Conservation (phyloP, 2,888 invertebrate genomes). For the Schrankia costaestrigalis region DNA sequence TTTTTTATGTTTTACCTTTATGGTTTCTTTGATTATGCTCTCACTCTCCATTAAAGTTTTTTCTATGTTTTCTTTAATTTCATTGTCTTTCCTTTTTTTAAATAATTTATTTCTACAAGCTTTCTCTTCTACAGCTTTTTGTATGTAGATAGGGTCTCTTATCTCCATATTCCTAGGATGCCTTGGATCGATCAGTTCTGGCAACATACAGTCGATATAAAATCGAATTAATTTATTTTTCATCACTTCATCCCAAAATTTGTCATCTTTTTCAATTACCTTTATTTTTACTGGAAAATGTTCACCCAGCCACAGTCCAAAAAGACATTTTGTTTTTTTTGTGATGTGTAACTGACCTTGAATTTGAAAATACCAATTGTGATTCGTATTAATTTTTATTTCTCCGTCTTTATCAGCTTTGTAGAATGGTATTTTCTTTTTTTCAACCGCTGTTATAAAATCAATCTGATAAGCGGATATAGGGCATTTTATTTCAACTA, state of each 20-base stretch:
- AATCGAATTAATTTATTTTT: not conserved
- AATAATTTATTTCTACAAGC: too few relatives aligned
- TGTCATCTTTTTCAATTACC: too few relatives aligned
- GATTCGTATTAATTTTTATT: not conserved
- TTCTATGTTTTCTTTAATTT: too few relatives aligned
- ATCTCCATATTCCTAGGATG: not conserved
- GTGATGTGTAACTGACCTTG: not conserved
- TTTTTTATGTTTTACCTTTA: too few relatives aligned
- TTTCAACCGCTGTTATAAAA: not conserved
- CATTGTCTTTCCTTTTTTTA: too few relatives aligned
- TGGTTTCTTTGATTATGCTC: too few relatives aligned
- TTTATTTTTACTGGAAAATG: too few relatives aligned
- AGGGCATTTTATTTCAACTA: conserved; percentile 5
- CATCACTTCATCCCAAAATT: not conserved
- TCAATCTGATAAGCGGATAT: too few relatives aligned
- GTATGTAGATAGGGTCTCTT: too few relatives aligned
- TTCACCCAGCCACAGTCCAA: not conserved
- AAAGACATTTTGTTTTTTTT: not conserved
- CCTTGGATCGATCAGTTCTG: not conserved
- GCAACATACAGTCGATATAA: not conserved
- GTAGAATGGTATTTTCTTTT: not conserved
- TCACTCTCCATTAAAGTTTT: too few relatives aligned
- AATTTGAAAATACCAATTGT: not conserved
- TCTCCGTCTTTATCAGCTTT: not conserved
- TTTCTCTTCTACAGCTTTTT: too few relatives aligned